Base-by-base conservation (phyloP, 1,140 invertebrate species). In the Zaprionus africanus region DNA sequence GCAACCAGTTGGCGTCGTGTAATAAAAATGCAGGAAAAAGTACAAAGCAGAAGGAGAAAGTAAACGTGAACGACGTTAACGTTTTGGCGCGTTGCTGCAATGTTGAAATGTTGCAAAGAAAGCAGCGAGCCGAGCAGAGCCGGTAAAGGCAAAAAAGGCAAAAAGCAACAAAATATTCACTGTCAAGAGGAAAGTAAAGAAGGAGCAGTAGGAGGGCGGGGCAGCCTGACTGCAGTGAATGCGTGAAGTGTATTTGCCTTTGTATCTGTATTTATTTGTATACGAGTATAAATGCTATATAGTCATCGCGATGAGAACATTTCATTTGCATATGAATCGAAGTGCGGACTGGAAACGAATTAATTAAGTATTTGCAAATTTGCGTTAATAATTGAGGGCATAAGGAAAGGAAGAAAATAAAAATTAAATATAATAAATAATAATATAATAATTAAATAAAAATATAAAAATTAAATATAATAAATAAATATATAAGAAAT, bases 31-130 rank as follows among this genome's bases (percentile, higher is more conserved):
- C 84, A 88, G 84, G 84, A 88, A 88, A 88, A 88, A 88, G 84
- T 88, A 88, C 84, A 88, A 81, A 88, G 84, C 76, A 46, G 84
- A 88, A 88, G 84, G 84, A 88, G 84, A 88, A 88, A 88, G 84
- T 88, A 88, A 88, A 90, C 78, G 79, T 85, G 82, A 84, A 86
- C 82, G 83, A 86, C 82, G 82, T 82, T 78, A 69, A 69, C 72
- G 72, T 68, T 75, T 76, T 73, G 65, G 58, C 58, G 60, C 67
- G 77, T 72, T 88, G 83, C 76, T 83, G 83, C 72, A 72, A 77
- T 62, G 75, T 62, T 73, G 75, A 88, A 87, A 84, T 88, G 84
- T 84, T 87, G 84, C 84, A 87, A 87, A 87, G 84, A 87, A 87
- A 87, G 84, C 84, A 87, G 84, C 64, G 72, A 76, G 60, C 65